phyloP scores from a whole-genome alignment of 1,140 invertebrate genomes.

The Solenopsis invicta region DNA sequence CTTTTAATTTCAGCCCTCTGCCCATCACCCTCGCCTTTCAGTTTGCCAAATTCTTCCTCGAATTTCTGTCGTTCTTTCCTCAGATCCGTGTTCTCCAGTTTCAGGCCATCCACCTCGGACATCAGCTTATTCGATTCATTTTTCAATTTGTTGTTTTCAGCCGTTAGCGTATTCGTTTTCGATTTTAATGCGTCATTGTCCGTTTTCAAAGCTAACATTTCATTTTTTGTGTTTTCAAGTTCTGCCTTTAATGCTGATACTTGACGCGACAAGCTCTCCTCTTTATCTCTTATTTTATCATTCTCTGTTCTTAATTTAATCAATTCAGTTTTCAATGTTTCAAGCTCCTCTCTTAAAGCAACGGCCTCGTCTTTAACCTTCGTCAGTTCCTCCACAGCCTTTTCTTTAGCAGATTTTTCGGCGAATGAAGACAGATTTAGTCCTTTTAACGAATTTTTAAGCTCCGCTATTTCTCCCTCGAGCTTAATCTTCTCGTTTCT shows the following conservation, averaged over 20 bases:
- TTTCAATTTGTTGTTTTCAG: conserved; percentile 43
- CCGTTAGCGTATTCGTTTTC: background rate
- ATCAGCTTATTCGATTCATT: conserved; percentile 30
- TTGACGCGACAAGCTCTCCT: conserved; percentile 35
- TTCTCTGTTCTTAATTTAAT: conserved; percentile 67
- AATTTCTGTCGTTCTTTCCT: conserved; percentile 29
- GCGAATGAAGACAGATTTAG: conserved; percentile 24
- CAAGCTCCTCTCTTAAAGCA: conserved; percentile 65
- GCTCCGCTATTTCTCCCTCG: conserved; percentile 32
- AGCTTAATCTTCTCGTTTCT: conserved; percentile 56
- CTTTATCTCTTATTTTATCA: conserved; percentile 40
- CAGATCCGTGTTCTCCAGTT: conserved; percentile 55
- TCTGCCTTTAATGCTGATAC: conserved; percentile 43
- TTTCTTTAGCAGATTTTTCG: conserved; percentile 62
- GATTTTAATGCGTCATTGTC: conserved; percentile 56
- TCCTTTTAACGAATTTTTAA: conserved; percentile 44
- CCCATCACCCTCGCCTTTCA: conserved; percentile 60
- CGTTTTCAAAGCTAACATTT: conserved; percentile 59
- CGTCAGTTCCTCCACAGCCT: background rate
- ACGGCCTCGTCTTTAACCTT: conserved; percentile 31
- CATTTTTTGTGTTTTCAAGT: conserved; percentile 46
- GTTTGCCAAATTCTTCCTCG: conserved; percentile 42
- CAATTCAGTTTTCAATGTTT: conserved; percentile 69
- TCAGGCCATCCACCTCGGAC: conserved; percentile 52
- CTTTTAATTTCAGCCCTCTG: conserved; percentile 65